A percentile compares a stretch with the other conserved stretches of the same genome.
These are phyloP conservation scores for Chelon labrosus DNA, from an alignment of 2,797 vertebrate genomes.

Conservation along the genomic window DNA sequence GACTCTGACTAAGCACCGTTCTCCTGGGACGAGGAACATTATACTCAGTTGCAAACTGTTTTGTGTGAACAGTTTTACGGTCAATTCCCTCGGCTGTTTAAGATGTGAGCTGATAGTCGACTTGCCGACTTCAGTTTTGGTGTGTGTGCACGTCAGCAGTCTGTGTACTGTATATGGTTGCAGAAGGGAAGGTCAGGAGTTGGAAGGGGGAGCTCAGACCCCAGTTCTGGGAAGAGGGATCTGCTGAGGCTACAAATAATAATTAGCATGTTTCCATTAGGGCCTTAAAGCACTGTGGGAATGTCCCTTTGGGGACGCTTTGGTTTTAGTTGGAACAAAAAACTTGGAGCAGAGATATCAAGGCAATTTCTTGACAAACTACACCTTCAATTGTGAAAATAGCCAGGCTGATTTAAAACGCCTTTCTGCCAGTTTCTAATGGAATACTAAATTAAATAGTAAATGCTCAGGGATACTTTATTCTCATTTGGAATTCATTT, in stretches of 20 bases:
- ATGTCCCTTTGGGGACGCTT: conserved; percentile 31
- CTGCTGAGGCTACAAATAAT: conserved; percentile 52
- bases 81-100: conserved; percentile 18
- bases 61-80: conserved; percentile 48
- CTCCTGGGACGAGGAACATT: conserved; percentile 39
- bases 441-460: not conserved
- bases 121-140: conserved; percentile 3
- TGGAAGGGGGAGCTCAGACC: conserved; percentile 27
- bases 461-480: not conserved
- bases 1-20: conserved; percentile 25
- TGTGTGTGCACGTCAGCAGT: not conserved
- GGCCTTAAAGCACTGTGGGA: conserved; percentile 64
- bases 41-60: conserved; percentile 23
- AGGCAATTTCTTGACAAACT: conserved; percentile 8
- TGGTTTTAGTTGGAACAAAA: conserved; percentile 32
- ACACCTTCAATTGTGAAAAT: not conserved
- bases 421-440: not conserved
- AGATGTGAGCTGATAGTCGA: conserved; percentile 45
- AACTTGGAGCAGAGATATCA: conserved; percentile 6
- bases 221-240: conserved; percentile 56
- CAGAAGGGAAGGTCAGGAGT: conserved; percentile 59
- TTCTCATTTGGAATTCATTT: not conserved
- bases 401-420: not conserved
- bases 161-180: conserved; percentile 34
- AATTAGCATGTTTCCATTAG: conserved; percentile 43